phyloP scores from a whole-genome alignment of 2,113 vertebrate species.

The Tamias sibiricus region DNA sequence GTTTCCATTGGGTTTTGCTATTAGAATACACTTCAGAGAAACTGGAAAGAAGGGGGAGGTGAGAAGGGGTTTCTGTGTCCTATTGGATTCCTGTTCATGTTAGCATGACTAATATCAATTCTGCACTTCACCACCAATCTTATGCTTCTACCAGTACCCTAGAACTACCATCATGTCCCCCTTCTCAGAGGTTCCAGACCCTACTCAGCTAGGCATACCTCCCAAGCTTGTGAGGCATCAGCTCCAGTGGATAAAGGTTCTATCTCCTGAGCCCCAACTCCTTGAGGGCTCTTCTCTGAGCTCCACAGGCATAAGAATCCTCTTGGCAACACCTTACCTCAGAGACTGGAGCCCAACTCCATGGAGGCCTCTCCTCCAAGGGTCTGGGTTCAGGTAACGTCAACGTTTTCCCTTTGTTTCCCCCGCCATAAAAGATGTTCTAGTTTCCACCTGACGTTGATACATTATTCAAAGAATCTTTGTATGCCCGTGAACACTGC shows the following conservation, averaged over 20 bases:
- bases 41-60: background rate
- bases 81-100: background rate
- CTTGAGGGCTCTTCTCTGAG: background rate
- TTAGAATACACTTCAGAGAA: background rate
- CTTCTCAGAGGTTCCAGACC: background rate
- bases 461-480: no score
- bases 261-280: background rate
- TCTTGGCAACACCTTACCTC: no score
- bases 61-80: background rate
- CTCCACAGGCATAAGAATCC: background rate
- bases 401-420: background rate
- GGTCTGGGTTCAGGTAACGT: background rate
- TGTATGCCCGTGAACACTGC: no score
- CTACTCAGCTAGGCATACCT: background rate
- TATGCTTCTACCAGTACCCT: background rate
- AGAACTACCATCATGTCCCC: background rate
- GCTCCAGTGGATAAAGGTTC: background rate
- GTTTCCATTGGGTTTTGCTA: background rate
- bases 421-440: background rate
- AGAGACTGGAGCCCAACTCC: background rate
- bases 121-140: background rate
- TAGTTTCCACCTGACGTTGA: no score
- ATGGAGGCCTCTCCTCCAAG: background rate
- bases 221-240: background rate
- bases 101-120: background rate